These are phyloP conservation scores for Philaethria dido DNA, from an alignment of 2,888 invertebrate species.

Conservation along the genomic window DNA sequence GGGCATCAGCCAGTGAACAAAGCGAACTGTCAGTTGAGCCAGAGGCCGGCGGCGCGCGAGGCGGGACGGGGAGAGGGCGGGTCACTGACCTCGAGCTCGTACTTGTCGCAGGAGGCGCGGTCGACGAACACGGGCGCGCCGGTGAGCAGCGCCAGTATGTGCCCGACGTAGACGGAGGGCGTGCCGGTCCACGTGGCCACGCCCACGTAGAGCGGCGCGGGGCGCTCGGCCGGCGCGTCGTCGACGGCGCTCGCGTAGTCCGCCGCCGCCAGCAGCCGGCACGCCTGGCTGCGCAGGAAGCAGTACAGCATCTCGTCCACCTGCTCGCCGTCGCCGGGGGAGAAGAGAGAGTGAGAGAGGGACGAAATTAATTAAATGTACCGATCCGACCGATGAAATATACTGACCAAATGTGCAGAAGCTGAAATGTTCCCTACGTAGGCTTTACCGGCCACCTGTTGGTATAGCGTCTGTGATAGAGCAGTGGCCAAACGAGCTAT, in stretches of 20 bases:
- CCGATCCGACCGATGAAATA: background rate
- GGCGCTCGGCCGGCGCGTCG: slow-evolving; percentile 57
- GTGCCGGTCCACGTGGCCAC: slow-evolving; percentile 78
- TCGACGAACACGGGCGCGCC: slow-evolving; percentile 67
- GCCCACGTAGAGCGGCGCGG: slow-evolving; percentile 85
- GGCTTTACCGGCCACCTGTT: slow-evolving; percentile 78
- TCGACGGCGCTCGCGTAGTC: slow-evolving; percentile 65
- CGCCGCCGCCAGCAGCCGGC: slow-evolving; percentile 85
- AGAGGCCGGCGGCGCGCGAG: background rate
- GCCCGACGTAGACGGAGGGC: slow-evolving; percentile 82
- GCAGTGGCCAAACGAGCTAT: slow-evolving; percentile 86
- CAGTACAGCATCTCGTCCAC: slow-evolving; percentile 91
- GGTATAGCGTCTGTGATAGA: slow-evolving; percentile 86
- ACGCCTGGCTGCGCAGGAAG: slow-evolving; percentile 88
- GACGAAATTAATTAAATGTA: too few relatives aligned
- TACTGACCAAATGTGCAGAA: slow-evolving; percentile 71
- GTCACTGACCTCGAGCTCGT: slow-evolving; percentile 52
- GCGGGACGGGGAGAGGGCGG: background rate
- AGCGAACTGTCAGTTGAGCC: background rate
- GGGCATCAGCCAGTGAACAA: too few relatives aligned
- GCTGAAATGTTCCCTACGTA: slow-evolving; percentile 65
- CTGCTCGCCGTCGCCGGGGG: slow-evolving; percentile 54
- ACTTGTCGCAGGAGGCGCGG: slow-evolving; percentile 49
- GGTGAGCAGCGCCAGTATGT: slow-evolving; percentile 85
- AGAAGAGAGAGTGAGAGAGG: too few relatives aligned